Conservation (phyloP, 2,888 invertebrate genomes). For the Elgonia sp. region DNA sequence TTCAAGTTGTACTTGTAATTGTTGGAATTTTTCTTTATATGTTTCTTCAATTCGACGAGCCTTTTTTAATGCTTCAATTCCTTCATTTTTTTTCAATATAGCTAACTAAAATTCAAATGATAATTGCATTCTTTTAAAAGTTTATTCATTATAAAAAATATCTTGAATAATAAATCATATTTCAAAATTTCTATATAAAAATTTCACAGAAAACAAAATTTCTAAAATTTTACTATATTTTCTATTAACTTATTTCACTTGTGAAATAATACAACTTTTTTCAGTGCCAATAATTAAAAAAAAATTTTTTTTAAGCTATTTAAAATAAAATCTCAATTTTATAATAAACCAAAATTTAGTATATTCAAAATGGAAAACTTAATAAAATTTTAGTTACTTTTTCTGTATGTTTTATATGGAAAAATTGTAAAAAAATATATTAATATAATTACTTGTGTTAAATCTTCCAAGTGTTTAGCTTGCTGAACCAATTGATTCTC, state of each 20-base stretch:
- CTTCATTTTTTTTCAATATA: conserved; percentile 84
- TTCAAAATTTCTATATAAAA: too few relatives aligned
- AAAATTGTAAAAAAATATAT: neutral
- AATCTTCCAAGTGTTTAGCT: conserved; percentile 84
- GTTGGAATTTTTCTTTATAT: conserved; percentile 81
- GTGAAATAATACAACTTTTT: too few relatives aligned
- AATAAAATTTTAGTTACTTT: too few relatives aligned
- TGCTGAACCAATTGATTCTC: conserved; percentile 82
- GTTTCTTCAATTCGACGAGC: conserved; percentile 83
- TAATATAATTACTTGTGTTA: conserved; percentile 81
- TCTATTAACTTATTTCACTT: too few relatives aligned
- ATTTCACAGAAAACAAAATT: too few relatives aligned
- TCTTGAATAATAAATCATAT: too few relatives aligned
- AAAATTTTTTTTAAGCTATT: too few relatives aligned
- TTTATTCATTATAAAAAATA: neutral
- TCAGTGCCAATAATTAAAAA: too few relatives aligned
- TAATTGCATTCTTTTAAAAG: neutral
- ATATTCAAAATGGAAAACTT: too few relatives aligned
- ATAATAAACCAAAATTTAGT: too few relatives aligned
- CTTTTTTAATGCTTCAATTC: conserved; percentile 82
- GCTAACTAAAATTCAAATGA: conserved; percentile 79
- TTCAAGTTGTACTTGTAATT: conserved; percentile 82
- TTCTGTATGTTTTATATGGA: neutral
- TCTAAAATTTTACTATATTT: too few relatives aligned
- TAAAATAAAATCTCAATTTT: too few relatives aligned